A percentile compares a stretch with the other conserved stretches of the same genome.
phyloP scores from a whole-genome alignment of 2,113 vertebrate genomes.

The Numenius arquata region DNA sequence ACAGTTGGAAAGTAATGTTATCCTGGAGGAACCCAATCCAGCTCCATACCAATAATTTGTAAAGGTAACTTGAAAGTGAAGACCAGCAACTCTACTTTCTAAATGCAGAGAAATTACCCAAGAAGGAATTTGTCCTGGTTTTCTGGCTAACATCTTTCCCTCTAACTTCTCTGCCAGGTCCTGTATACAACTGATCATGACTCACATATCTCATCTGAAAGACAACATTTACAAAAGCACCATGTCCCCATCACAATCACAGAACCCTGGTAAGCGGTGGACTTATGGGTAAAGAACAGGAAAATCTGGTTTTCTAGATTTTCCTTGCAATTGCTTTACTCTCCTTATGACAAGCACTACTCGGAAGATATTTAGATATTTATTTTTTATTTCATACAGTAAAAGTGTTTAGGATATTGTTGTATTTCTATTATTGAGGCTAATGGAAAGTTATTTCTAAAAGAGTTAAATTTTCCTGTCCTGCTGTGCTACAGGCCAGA shows the following conservation, averaged over 20 bases:
- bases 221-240: not conserved
- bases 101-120: not conserved
- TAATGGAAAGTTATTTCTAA: not conserved
- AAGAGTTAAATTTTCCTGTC: not conserved
- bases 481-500: not conserved
- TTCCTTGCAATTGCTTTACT: not conserved
- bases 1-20: not conserved
- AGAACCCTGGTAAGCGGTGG: not conserved
- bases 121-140: not conserved
- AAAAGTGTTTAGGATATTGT: not conserved
- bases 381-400: not conserved
- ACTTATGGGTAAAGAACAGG: not conserved
- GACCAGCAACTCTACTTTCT: not conserved
- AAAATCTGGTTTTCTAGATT: not conserved
- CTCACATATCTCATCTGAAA: not conserved
- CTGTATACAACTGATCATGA: not conserved
- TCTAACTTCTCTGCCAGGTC: not conserved
- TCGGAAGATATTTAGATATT: not conserved
- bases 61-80: not conserved
- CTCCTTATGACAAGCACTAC: not conserved
- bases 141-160: not conserved
- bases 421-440: not conserved
- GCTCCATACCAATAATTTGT: not conserved
- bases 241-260: not conserved
- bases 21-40: not conserved